Conservation (phyloP, 2,797 vertebrate genomes). For the Pipistrellus kuhlii region DNA sequence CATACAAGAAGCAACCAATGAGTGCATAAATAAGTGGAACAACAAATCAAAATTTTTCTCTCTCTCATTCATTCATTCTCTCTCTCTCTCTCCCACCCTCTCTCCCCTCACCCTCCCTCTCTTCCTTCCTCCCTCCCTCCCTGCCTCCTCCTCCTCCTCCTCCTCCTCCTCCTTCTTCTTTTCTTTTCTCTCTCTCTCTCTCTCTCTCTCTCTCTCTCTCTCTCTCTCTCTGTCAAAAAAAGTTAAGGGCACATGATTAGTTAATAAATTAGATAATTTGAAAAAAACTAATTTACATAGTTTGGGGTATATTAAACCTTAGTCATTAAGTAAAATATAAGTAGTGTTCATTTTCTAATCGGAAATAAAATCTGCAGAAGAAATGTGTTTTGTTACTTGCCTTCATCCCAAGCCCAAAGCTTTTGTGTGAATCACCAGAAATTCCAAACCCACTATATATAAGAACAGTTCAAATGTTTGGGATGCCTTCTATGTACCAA, state of each 20-base stretch:
- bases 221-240: not conserved
- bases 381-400: conserved; percentile 45
- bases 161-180: too few relatives aligned
- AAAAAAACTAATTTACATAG: conserved; percentile 15
- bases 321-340: conserved; percentile 30
- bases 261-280: conserved; percentile 35
- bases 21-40: not conserved
- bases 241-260: not conserved
- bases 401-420: not conserved
- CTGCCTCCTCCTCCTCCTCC: too few relatives aligned
- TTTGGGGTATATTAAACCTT: not conserved
- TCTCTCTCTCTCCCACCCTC: too few relatives aligned
- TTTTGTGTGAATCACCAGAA: conserved; percentile 40
- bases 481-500: not conserved
- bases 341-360: conserved; percentile 42
- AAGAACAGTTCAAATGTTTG: conserved; percentile 22
- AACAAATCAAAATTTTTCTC: not conserved
- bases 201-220: too few relatives aligned
- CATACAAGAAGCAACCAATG: not conserved
- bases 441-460: not conserved
- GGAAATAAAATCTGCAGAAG: conserved; percentile 47
- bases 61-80: too few relatives aligned
- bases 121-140: too few relatives aligned
- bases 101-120: too few relatives aligned
- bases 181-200: too few relatives aligned